A percentile compares a stretch with the other conserved stretches of the same genome.
Evolutionary conservation across 2,888 invertebrate species (phyloP).

Genomic region (Napeogenes inachia): DNA sequence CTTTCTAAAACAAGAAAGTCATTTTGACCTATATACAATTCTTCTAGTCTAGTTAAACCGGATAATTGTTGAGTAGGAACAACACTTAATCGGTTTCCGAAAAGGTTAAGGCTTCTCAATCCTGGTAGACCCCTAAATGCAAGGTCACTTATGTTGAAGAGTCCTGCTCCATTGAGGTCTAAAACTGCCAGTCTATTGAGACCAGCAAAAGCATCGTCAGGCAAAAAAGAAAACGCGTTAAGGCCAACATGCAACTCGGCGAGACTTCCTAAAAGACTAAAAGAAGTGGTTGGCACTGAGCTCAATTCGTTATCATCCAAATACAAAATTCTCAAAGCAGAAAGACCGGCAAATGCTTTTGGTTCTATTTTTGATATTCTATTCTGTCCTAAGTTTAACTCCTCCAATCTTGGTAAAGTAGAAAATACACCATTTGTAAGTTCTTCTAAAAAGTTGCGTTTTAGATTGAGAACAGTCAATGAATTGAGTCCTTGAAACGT

Average conservation of each 20-base stretch:
- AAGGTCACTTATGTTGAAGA: conserved; percentile 85
- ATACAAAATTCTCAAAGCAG: conserved; percentile 86
- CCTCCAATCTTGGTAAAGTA: conserved; percentile 85
- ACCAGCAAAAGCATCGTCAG: conserved; percentile 87
- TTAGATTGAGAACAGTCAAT: conserved; percentile 87
- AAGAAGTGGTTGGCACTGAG: conserved; percentile 84
- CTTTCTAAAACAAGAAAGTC: conserved; percentile 83
- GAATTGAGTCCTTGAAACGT: conserved; percentile 88
- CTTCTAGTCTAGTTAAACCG: conserved; percentile 84
- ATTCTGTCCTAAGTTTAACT: conserved; percentile 91
- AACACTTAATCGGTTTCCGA: conserved; percentile 85
- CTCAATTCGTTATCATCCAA: conserved; percentile 90
- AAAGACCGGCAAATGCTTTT: conserved; percentile 85
- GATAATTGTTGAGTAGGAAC: conserved; percentile 87
- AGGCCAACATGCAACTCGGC: conserved; percentile 91
- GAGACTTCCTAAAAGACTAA: conserved; percentile 84
- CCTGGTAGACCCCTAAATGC: conserved; percentile 87
- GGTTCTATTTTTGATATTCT: conserved; percentile 88
- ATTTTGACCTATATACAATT: conserved; percentile 89
- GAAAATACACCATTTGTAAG: conserved; percentile 85
- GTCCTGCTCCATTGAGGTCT: conserved; percentile 88
- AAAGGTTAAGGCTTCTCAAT: conserved; percentile 85
- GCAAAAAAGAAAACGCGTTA: conserved; percentile 86
- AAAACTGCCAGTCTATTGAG: conserved; percentile 85
- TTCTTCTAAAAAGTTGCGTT: conserved; percentile 89